Evolutionary conservation across 2,113 vertebrate genomes (phyloP).

Genomic region (Phalacrocorax aristotelis): DNA sequence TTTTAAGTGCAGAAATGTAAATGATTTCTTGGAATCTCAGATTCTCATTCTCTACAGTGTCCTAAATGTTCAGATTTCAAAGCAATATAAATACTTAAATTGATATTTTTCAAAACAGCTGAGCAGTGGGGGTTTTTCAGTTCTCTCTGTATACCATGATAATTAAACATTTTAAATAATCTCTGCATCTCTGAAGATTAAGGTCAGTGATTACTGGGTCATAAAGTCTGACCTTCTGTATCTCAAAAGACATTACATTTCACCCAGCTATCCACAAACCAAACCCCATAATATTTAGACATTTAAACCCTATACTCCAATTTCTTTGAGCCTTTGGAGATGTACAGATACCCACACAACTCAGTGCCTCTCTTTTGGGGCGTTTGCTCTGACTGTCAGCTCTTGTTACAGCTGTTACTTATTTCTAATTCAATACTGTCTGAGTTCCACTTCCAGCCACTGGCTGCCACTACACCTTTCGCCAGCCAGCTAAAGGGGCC

Average conservation of each 20-base stretch:
- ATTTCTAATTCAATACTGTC: background rate
- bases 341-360: background rate
- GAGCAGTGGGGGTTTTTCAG: fast-evolving
- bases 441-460: background rate
- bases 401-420: background rate
- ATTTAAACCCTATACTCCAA: background rate
- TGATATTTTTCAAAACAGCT: background rate
- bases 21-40: background rate
- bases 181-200: background rate
- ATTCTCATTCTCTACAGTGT: background rate
- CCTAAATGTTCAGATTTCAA: background rate
- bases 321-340: background rate
- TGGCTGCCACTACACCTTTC: background rate
- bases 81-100: background rate
- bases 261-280: fast-evolving
- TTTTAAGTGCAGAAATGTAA: background rate
- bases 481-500: background rate
- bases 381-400: background rate
- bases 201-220: background rate
- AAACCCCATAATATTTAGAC: background rate
- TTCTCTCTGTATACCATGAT: background rate
- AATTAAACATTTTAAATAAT: background rate
- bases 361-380: background rate
- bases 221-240: background rate
- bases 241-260: background rate